These are phyloP conservation scores for Clytia hemisphaerica DNA, from an alignment of 30 jellyfish, hydroid and myxozoan species.

Conservation along the genomic window DNA sequence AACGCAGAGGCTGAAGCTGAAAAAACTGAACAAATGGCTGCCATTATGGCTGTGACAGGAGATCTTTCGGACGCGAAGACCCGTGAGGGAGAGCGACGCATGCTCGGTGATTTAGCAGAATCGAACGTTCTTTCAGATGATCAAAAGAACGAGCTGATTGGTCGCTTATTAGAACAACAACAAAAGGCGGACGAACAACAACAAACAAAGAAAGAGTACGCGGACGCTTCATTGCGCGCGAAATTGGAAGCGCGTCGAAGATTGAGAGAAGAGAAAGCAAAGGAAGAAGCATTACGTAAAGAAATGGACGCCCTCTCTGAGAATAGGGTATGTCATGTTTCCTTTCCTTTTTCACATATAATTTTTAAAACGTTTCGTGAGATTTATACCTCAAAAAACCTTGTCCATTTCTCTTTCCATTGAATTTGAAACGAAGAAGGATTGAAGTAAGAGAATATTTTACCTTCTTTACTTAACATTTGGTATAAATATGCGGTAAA, in stretches of 20 bases:
- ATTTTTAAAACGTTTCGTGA: no score
- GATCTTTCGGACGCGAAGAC: slow-evolving; percentile 12
- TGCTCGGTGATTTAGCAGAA: slow-evolving; percentile 21
- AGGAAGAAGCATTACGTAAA: slow-evolving; percentile 75
- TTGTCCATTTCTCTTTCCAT: no score
- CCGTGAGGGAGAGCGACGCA: slow-evolving; percentile 17
- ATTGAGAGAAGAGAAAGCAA: slow-evolving; percentile 57
- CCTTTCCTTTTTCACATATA: no score
- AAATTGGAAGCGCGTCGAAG: slow-evolving; percentile 73
- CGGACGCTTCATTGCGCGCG: slow-evolving; percentile 65
- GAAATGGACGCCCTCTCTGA: slow-evolving; percentile 40
- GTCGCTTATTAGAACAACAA: slow-evolving; percentile 44
- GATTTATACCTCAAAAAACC: no score
- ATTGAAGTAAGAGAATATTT: no score
- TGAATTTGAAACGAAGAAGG: no score
- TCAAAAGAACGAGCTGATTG: slow-evolving; percentile 43
- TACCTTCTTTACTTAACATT: no score
- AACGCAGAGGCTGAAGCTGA: slow-evolving; percentile 67
- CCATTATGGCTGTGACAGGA: slow-evolving; percentile 44
- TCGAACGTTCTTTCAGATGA: slow-evolving; percentile 53
- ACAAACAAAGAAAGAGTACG: slow-evolving; percentile 50
- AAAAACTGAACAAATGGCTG: slow-evolving; percentile 27
- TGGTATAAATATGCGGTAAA: no score
- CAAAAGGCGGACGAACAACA: slow-evolving; percentile 45
- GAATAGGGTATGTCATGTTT: no score